Percentiles rank a stretch among this genome's conserved stretches.
These are phyloP conservation scores for Piscicola geometra DNA, from an alignment of 2,888 invertebrate species.

Conservation along the genomic window DNA sequence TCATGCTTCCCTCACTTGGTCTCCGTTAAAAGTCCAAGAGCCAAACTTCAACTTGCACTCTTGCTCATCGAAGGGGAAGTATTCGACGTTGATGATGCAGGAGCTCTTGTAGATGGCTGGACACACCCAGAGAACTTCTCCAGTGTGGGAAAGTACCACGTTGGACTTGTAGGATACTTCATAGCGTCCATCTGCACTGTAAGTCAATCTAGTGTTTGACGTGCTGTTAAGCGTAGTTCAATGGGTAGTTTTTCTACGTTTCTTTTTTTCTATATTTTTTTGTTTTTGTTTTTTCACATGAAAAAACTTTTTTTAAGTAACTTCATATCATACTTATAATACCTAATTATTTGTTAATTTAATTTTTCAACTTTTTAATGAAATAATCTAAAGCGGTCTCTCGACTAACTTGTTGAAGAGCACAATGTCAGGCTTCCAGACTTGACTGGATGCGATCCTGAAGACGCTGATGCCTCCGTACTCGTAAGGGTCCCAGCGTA, in stretches of 20 bases:
- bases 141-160: slow-evolving; percentile 92
- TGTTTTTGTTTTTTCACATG: no score
- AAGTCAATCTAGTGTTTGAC: no score
- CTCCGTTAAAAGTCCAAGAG: slow-evolving; percentile 55
- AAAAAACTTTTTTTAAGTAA: no score
- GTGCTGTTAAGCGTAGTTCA: no score
- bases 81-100: slow-evolving; percentile 97
- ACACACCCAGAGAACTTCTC: slow-evolving; percentile 93
- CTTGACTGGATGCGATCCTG: slow-evolving; percentile 32
- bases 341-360: no score
- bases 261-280: no score
- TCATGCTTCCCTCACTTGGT: slow-evolving; percentile 46
- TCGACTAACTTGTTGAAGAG: slow-evolving; percentile 39
- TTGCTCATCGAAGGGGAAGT: slow-evolving; percentile 99
- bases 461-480: slow-evolving; percentile 36
- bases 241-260: no score
- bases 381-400: no score
- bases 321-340: no score
- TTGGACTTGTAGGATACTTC: slow-evolving; percentile 98
- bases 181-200: slow-evolving; percentile 96
- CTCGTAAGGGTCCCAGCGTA: slow-evolving; percentile 37
- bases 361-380: no score
- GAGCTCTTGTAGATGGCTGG: slow-evolving; percentile 99
- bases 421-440: slow-evolving; percentile 41
- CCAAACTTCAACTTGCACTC: slow-evolving; percentile 99